phyloP scores from a whole-genome alignment of 1,140 invertebrate species.

The Pseudomyrmex cubaensis region DNA sequence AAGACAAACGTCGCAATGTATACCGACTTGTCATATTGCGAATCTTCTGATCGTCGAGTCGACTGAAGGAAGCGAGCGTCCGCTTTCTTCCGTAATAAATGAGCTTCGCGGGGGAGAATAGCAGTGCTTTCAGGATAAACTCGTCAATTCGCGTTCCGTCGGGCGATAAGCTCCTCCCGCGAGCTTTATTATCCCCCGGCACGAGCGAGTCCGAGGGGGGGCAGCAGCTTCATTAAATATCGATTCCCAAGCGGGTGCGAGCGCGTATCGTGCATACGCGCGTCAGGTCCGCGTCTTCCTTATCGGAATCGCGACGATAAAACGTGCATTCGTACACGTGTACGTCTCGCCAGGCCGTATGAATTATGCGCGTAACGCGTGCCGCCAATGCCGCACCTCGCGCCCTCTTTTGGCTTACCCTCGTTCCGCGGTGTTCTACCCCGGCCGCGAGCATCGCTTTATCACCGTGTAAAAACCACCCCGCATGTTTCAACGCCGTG shows the following conservation, averaged over 20 bases:
- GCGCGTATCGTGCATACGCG: constrained; percentile 51
- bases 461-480: constrained; percentile 45
- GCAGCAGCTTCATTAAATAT: constrained; percentile 70
- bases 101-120: constrained; percentile 19
- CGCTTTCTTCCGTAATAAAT: constrained; percentile 53
- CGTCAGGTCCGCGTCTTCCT: constrained; percentile 54
- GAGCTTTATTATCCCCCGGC: constrained; percentile 48
- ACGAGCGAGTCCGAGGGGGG: constrained; percentile 18
- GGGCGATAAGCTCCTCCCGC: constrained; percentile 37
- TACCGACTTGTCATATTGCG: neutral
- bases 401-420: constrained; percentile 27
- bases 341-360: constrained; percentile 68
- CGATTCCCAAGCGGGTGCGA: constrained; percentile 52
- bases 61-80: constrained; percentile 10
- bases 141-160: constrained; percentile 40
- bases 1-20: constrained; percentile 5
- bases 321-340: constrained; percentile 72
- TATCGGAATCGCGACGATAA: constrained; percentile 74
- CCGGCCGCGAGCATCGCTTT: constrained; percentile 64
- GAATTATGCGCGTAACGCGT: constrained; percentile 79
- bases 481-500: neutral
- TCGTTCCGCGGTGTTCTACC: constrained; percentile 56
- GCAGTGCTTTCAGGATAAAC: constrained; percentile 53
- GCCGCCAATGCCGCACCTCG: constrained; percentile 75
- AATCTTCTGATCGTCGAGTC: constrained; percentile 1